Evolutionary conservation across 1,140 invertebrate species (phyloP).

Genomic region (Gryllus bimaculatus): DNA sequence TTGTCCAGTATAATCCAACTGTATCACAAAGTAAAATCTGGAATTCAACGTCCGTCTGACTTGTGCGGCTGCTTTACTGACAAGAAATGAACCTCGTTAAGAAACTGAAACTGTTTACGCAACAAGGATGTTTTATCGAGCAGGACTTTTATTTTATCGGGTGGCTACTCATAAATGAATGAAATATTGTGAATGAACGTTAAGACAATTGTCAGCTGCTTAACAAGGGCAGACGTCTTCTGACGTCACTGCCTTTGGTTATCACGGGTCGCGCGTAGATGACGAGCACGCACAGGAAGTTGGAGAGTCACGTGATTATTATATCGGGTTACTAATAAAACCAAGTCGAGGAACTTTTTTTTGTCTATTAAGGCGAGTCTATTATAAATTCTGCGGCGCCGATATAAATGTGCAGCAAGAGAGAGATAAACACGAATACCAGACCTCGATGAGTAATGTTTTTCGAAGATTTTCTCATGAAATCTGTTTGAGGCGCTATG

Average conservation of each 20-base stretch:
- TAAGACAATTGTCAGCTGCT: not conserved
- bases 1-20: too few species aligned
- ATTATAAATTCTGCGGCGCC: not conserved
- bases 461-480: not conserved
- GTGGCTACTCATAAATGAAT: not conserved
- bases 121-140: not conserved
- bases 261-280: not conserved
- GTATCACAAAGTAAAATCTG: too few species aligned
- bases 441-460: not conserved
- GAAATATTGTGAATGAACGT: constrained; percentile 1
- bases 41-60: not conserved
- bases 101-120: not conserved
- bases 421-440: not conserved
- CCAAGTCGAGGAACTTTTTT: not conserved
- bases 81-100: not conserved
- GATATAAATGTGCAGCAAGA: not conserved
- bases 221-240: not conserved
- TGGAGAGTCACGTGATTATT: not conserved
- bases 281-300: not conserved
- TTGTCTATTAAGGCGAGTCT: not conserved
- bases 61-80: not conserved
- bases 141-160: not conserved
- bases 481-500: too few species aligned
- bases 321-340: not conserved
- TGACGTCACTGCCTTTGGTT: not conserved